Evolutionary conservation across 2,888 invertebrate species (phyloP), one percentile per base, ranked within the genome.

Genomic region (Caenorhabditis becei): DNA sequence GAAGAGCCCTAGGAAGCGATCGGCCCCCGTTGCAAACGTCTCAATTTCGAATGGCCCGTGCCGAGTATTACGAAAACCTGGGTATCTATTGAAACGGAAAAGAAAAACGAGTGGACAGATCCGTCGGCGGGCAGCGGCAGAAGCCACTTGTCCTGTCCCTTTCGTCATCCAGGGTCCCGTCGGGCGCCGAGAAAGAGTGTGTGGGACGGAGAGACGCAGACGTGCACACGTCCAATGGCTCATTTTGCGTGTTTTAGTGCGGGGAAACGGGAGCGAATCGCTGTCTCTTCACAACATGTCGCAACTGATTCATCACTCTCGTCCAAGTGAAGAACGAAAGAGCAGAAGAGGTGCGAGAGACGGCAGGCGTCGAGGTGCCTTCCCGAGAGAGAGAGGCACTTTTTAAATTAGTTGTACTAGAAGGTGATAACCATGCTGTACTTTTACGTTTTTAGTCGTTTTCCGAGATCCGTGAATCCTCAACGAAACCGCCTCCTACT

Each of bases 171-270:
- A 49, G 74, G 58, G 49, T 74, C 65, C 37, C 58, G 16, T 1
- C 16, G 23, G 35, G 23, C 26, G 1, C 4, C 28, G 56, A 23
- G 51, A 58, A 51, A 74, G 58, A 74, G 58, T 20, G 14, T 20
- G 59, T 20, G 59, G 20, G 4, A 41, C 59, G 41, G n/a, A 24
- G 74, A 65, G 59, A 66, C 28, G 49, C 66, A 65, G 72, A 37
- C 44, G 49, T 18, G 61, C 51, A 32, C 41, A 41, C 41, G 41
- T 41, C 24, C 70, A 58, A 69, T 69, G 58, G 49, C 74, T 74
- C 74, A 72, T 72, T 72, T 72, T 74, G 74, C 74, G 74, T 66
- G 74, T 74, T 74, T 74, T 74, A 74, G 74, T 74, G 74, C 65
- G 65, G 58, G 49, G 53, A 61, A 16, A 41, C 11, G 26, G 3